Base-by-base conservation (phyloP, 2,888 invertebrate species). In the Mayetiola destructor region DNA sequence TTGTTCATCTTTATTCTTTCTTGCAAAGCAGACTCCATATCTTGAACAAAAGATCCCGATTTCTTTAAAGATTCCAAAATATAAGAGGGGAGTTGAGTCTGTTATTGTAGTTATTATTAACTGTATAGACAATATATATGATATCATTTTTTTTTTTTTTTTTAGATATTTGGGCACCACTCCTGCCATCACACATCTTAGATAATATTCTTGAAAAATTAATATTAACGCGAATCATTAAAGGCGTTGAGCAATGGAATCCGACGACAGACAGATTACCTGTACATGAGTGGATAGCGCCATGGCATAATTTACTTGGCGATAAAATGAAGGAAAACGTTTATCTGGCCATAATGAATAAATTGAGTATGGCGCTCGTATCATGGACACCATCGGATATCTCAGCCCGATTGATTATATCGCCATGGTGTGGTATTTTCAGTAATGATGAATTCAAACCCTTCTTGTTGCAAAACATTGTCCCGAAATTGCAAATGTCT, bases 251-350 rank as follows among this genome's bases (percentile, higher is more conserved):
- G 48, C 80, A 79, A 57, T 97, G 99, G 99, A 91, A 99, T 76
- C 99, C 99, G 1, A 77, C 94, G 2, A 87, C 87, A 0, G 97
- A 99, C 69, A 88, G 89, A 0, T 81, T 93, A 61, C 97, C 97
- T 14, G 88, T 99, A 62, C 96, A 99, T 70, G 81, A 85, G 4
- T 99, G 99, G 99, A 83, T 96, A 60, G 85, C 95, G 69, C 97
- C 97, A 0, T 99, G 99, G 99, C 80, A 94, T 59, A 84, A 85
- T 0, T 72, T 90, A 8, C 80, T 95, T 67, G 86, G 88, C 76
- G 71, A 68, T 29, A 72, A 69, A 61, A 65, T 73, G 67, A 68
- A 70, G 42, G 69, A 69, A 0, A 73, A 75, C 0, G 82, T 94
- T 35, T 95, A 92, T 75, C 90, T 92, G 1, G 82, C 88, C 42